Conservation (phyloP, 2,888 invertebrate species). For the Sphaerophoria rueppellii region DNA sequence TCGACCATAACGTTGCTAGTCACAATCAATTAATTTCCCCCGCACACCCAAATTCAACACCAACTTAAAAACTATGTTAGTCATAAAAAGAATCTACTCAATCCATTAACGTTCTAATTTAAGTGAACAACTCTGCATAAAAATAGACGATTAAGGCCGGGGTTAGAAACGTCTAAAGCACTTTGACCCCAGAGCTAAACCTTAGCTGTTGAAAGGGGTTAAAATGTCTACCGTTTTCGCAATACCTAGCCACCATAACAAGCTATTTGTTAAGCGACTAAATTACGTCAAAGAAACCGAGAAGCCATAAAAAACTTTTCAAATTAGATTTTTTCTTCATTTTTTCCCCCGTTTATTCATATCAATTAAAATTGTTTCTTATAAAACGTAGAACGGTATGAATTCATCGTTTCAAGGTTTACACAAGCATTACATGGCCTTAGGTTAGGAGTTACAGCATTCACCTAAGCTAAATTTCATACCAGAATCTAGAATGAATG, state of each 20-base stretch:
- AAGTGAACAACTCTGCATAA: neutral
- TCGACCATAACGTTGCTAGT: neutral
- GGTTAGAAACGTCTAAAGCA: slow-evolving; percentile 51
- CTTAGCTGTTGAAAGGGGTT: slow-evolving; percentile 4
- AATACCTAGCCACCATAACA: neutral
- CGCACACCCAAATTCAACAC: slow-evolving; percentile 11
- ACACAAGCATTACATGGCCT: slow-evolving; percentile 41
- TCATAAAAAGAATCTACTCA: slow-evolving; percentile 8
- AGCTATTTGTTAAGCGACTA: slow-evolving; percentile 18
- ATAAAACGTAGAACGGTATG: neutral
- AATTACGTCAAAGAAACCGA: slow-evolving; percentile 26
- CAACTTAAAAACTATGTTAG: slow-evolving; percentile 8
- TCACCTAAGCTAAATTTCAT: neutral
- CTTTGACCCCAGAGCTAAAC: slow-evolving; percentile 56
- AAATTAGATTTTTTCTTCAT: slow-evolving; percentile 5
- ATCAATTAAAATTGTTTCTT: slow-evolving; percentile 48
- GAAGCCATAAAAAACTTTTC: slow-evolving; percentile 51
- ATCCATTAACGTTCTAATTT: slow-evolving; percentile 57
- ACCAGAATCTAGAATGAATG: slow-evolving; percentile 16
- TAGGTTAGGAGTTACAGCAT: slow-evolving; percentile 45
- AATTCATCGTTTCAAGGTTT: slow-evolving; percentile 46
- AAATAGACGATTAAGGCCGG: slow-evolving; percentile 54
- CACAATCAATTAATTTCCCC: slow-evolving; percentile 23
- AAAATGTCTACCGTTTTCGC: neutral
- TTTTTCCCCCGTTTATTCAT: slow-evolving; percentile 18